Percentiles rank a stretch among this genome's conserved stretches.
Conservation (phyloP, 1,140 invertebrate species). For the Drosophila mayri region DNA sequence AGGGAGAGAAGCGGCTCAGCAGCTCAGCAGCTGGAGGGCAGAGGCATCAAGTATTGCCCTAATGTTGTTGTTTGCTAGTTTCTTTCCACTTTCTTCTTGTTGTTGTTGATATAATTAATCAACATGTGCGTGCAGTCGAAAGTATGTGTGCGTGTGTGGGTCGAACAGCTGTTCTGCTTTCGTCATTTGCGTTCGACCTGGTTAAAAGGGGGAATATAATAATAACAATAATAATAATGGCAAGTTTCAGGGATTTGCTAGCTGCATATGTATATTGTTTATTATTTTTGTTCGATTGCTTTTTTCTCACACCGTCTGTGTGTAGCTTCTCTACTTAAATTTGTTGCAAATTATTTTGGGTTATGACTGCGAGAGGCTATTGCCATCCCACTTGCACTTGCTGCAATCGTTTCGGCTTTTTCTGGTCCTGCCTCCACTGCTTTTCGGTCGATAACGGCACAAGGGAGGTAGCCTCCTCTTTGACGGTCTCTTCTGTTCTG, state of each 20-base stretch:
- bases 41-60: constrained; percentile 21
- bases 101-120: constrained; percentile 51
- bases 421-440: constrained; percentile 14
- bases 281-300: neutral
- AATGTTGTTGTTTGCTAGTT: constrained; percentile 10
- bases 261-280: neutral
- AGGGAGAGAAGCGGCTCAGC: constrained; percentile 7
- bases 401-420: constrained; percentile 6
- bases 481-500: neutral
- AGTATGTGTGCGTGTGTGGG: constrained; percentile 7
- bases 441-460: constrained; percentile 39
- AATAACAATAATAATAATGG: neutral
- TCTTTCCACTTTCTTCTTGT: constrained; percentile 22
- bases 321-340: constrained; percentile 3
- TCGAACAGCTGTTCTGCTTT: constrained; percentile 56
- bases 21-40: constrained; percentile 16
- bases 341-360: constrained; percentile 35
- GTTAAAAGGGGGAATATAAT: constrained; percentile 11
- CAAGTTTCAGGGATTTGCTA: neutral
- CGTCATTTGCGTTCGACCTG: constrained; percentile 43
- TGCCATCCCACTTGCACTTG: constrained; percentile 42
- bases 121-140: constrained; percentile 44
- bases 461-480: constrained; percentile 22
- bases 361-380: constrained; percentile 23
- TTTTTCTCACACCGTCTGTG: neutral